These are phyloP conservation scores for Podarcis siculus DNA, from an alignment of 2,797 vertebrate genomes.

Conservation along the genomic window DNA sequence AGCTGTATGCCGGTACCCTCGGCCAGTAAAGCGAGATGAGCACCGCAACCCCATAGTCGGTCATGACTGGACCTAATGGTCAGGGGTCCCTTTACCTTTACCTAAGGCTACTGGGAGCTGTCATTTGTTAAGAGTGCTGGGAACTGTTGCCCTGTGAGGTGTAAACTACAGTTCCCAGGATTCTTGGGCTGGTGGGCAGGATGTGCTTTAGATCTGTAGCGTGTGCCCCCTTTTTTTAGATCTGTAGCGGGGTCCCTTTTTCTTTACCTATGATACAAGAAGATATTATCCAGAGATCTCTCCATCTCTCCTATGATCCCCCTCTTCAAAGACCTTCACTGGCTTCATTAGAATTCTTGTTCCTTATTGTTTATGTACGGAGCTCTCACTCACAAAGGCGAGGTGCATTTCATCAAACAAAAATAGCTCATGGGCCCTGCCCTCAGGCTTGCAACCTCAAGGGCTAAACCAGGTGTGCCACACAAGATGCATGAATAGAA, in stretches of 20 bases:
- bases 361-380: neutral
- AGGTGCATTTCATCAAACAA: neutral
- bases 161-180: neutral
- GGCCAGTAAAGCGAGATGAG: too few species aligned
- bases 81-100: too few species aligned
- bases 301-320: neutral
- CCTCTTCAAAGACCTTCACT: neutral
- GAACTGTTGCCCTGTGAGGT: neutral
- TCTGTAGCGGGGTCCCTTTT: too few species aligned
- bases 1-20: too few species aligned
- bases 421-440: neutral
- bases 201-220: too few species aligned
- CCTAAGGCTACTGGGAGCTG: too few species aligned
- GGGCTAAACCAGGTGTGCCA: neutral
- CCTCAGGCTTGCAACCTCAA: neutral
- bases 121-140: neutral
- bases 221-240: too few species aligned
- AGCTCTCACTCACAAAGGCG: neutral
- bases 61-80: too few species aligned
- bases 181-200: too few species aligned
- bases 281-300: too few species aligned
- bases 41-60: too few species aligned
- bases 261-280: too few species aligned
- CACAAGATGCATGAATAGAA: neutral
- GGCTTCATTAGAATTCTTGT: neutral